Percentiles rank a stretch among this genome's conserved stretches.
These are phyloP conservation scores for Rhodinocichla rosea DNA, from an alignment of 2,113 vertebrate species.

Conservation along the genomic window DNA sequence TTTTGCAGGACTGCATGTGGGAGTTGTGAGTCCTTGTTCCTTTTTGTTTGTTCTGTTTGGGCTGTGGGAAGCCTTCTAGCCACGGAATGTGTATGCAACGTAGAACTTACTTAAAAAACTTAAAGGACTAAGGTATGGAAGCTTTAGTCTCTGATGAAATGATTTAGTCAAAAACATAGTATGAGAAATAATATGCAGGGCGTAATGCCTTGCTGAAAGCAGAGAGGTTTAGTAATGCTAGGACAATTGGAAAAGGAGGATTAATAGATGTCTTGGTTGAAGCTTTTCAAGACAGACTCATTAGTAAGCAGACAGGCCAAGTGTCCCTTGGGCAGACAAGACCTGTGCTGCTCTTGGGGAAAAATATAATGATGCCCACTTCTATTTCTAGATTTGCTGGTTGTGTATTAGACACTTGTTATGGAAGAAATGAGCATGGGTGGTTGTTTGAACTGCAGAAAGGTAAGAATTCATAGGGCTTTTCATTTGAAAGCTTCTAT, in stretches of 20 bases:
- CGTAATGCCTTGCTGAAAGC: neutral
- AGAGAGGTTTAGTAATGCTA: neutral
- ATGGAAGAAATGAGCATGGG: neutral
- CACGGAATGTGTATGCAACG: neutral
- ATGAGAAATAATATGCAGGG: neutral
- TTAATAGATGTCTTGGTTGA: neutral
- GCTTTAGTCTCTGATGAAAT: neutral
- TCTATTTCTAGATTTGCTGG: slow-evolving; percentile 12
- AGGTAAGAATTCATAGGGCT: neutral
- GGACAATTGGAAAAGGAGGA: neutral
- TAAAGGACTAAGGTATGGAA: neutral
- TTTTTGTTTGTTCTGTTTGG: neutral
- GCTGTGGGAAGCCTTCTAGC: neutral
- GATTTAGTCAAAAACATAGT: neutral
- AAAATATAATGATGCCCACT: neutral
- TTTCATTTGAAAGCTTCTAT: neutral
- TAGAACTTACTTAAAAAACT: neutral
- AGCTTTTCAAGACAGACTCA: neutral
- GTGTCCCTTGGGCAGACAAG: neutral
- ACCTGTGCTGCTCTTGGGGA: neutral
- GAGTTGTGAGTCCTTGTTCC: neutral
- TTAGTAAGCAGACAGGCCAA: neutral
- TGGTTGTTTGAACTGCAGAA: neutral
- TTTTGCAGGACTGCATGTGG: neutral
- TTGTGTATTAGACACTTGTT: neutral